Conservation (phyloP, 2,797 vertebrate genomes). For the Sandelia bainsii region DNA sequence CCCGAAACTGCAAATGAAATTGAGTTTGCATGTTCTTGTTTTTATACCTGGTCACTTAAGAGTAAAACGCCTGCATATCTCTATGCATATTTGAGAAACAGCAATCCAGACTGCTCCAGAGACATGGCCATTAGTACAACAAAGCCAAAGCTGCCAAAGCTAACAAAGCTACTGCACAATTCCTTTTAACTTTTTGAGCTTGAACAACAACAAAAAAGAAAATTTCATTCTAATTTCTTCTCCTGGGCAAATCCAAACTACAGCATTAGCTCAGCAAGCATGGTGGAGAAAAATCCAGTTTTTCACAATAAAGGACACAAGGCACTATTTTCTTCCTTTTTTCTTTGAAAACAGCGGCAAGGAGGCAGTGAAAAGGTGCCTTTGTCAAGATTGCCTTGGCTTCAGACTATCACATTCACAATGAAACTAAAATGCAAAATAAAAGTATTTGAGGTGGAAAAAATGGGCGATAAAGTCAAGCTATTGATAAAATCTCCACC, state of each 20-base stretch:
- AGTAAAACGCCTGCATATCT: not conserved
- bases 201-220: not conserved
- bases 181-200: not conserved
- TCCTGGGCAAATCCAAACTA: not conserved
- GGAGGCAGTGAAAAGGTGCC: not conserved
- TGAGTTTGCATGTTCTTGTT: not conserved
- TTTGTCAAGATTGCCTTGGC: not conserved
- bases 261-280: not conserved
- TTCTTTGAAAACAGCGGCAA: not conserved
- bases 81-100: not conserved
- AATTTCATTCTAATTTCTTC: not conserved
- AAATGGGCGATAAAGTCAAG: not conserved
- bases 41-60: not conserved
- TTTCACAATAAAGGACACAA: not conserved
- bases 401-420: not conserved
- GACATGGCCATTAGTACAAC: not conserved
- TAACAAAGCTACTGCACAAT: too few species aligned
- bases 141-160: too few species aligned
- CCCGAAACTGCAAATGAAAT: not conserved
- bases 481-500: not conserved
- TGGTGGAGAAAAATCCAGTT: not conserved
- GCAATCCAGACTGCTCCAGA: not conserved
- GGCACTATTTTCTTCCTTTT: too few species aligned
- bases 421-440: not conserved
- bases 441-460: not conserved